Conservation (phyloP, 2,113 vertebrate species). For the Dasypus novemcinctus region DNA sequence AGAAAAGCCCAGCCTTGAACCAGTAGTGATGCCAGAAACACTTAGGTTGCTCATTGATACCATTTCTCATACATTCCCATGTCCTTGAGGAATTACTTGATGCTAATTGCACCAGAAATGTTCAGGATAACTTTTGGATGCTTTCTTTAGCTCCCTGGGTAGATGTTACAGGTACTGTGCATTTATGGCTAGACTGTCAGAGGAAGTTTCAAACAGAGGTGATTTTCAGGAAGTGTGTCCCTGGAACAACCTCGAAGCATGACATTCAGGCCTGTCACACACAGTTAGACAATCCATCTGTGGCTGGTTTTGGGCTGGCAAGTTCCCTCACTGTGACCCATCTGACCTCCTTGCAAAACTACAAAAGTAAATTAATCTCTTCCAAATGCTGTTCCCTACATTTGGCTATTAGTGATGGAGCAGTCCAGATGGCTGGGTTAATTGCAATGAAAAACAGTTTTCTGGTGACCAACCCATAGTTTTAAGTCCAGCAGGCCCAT, state of each 20-base stretch:
- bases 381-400: slow-evolving; percentile 35
- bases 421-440: slow-evolving; percentile 33
- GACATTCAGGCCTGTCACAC: slow-evolving; percentile 59
- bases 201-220: slow-evolving; percentile 46
- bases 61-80: neutral
- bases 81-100: neutral
- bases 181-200: neutral
- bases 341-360: slow-evolving; percentile 20
- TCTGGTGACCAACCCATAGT: neutral
- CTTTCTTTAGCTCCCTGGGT: neutral
- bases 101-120: neutral
- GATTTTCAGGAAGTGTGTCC: slow-evolving; percentile 63
- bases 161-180: neutral
- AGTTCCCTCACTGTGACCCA: neutral
- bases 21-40: neutral
- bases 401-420: neutral
- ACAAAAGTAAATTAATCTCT: slow-evolving; percentile 66
- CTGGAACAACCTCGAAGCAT: slow-evolving; percentile 51
- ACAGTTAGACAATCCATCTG: slow-evolving; percentile 50
- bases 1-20: neutral
- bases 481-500: neutral
- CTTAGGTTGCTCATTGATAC: fast-evolving
- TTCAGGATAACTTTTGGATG: neutral
- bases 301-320: neutral
- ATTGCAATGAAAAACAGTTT: slow-evolving; percentile 62